Base-by-base conservation (phyloP, 2,113 vertebrate species). In the Boleophthalmus pectinirostris region DNA sequence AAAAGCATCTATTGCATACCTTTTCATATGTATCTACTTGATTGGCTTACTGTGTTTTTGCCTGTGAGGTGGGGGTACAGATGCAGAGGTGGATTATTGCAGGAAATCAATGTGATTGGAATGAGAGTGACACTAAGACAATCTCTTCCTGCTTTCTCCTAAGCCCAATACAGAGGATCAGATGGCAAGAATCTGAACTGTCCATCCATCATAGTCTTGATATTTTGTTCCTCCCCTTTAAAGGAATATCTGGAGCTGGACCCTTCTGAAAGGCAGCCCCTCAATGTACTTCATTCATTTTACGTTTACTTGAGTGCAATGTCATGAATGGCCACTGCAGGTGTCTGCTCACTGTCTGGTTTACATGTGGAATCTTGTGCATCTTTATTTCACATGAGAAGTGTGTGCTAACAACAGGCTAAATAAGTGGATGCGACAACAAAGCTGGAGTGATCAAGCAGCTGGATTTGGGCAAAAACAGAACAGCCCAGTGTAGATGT, bases 281-380 rank as follows among this genome's bases (percentile, higher is more conserved):
- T 61, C 43, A 23, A 64, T 60, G 13, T 21, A 64, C 68, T 79
- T 79, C 20, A 25, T 66, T 66, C 54, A 54, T 24, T 49, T 60
- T 5, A 71, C 70, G n/a, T 38, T 66, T 63, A 63, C 25, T 76
- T 61, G 25, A 12, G 2, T 20, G 18, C 71, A 78, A 66, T 72
- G 73, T 60, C 47, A 81, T 79, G 74, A 87, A 71, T 53, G 57
- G 51, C 73, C 72, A 85, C 78, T 83, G 86, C 81, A 85, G 82
- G 79, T 85, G 75, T 85, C 82, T 82, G 79, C 79, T 74, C 67
- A 46, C 72, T 75, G 85, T 84, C 82, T 87, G 74, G 78, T 78
- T 79, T 80, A 70, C 72, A 84, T 79, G 64, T 80, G 13, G 64
- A 67, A 75, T 24, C 68, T 68, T 82, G 29, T 74, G 67, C 35